phyloP scores from a whole-genome alignment of 1,140 invertebrate genomes.

The Ceratina australensis region DNA sequence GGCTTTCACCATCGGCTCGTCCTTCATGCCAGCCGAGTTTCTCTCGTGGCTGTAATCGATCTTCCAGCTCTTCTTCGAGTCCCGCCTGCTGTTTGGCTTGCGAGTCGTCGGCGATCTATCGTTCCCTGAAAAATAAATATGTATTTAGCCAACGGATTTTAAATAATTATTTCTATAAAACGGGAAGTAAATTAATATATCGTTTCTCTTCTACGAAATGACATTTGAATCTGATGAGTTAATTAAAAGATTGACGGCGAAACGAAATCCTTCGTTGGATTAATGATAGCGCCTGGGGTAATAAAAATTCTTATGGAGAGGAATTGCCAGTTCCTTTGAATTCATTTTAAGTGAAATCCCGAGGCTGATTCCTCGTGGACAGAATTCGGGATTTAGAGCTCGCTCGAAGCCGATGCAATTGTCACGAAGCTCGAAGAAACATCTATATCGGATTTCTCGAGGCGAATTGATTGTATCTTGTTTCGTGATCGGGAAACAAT shows the following conservation, averaged over 20 bases:
- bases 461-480: background rate
- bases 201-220: too few species aligned
- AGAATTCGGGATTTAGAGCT: background rate
- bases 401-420: constrained; percentile 3
- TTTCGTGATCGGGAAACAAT: constrained; percentile 3
- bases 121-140: constrained; percentile 64
- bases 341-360: background rate
- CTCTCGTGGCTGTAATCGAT: constrained; percentile 69
- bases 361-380: background rate
- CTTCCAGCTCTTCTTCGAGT: constrained; percentile 74
- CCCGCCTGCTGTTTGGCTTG: constrained; percentile 68
- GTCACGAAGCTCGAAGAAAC: background rate
- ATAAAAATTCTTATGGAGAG: too few species aligned
- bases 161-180: too few species aligned
- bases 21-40: constrained; percentile 70
- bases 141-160: too few species aligned
- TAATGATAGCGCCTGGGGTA: too few species aligned
- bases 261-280: too few species aligned
- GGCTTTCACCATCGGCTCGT: constrained; percentile 68
- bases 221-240: too few species aligned
- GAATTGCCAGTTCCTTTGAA: too few species aligned
- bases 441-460: background rate
- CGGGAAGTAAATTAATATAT: too few species aligned
- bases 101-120: constrained; percentile 67
- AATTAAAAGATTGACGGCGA: too few species aligned